Conservation (phyloP, 2,888 invertebrate species). For the Agrochola litura region DNA sequence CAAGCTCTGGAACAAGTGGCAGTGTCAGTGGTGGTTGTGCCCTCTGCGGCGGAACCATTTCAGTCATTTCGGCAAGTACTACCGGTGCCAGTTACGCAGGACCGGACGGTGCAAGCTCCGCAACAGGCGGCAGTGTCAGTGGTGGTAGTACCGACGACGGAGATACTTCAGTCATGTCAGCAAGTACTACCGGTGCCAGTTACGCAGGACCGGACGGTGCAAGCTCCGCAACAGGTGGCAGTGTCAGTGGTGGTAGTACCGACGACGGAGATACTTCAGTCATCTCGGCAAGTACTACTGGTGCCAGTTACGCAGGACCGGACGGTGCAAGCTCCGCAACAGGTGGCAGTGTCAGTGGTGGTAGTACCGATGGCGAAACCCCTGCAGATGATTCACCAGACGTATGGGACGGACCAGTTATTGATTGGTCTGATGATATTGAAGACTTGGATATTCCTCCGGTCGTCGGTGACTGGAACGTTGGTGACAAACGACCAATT, state of each 20-base stretch:
- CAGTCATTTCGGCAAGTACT: too few relatives aligned
- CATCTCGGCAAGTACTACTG: fast-evolving
- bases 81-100: neutral
- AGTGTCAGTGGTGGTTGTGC: too few relatives aligned
- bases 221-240: too few relatives aligned
- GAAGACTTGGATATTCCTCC: neutral
- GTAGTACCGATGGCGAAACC: fast-evolving
- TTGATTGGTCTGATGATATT: neutral
- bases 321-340: neutral
- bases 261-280: neutral
- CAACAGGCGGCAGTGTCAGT: neutral
- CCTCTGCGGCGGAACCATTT: too few relatives aligned
- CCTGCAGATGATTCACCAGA: neutral
- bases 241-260: neutral
- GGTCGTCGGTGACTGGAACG: fast-evolving
- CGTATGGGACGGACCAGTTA: neutral
- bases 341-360: too few relatives aligned
- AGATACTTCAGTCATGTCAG: fast-evolving
- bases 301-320: neutral
- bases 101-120: neutral
- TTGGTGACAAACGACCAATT: neutral
- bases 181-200: neutral
- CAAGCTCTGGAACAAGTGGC: too few relatives aligned
- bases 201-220: neutral
- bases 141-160: neutral